Base-by-base conservation (phyloP, 2,797 vertebrate species). In the Rallus crepitans region DNA sequence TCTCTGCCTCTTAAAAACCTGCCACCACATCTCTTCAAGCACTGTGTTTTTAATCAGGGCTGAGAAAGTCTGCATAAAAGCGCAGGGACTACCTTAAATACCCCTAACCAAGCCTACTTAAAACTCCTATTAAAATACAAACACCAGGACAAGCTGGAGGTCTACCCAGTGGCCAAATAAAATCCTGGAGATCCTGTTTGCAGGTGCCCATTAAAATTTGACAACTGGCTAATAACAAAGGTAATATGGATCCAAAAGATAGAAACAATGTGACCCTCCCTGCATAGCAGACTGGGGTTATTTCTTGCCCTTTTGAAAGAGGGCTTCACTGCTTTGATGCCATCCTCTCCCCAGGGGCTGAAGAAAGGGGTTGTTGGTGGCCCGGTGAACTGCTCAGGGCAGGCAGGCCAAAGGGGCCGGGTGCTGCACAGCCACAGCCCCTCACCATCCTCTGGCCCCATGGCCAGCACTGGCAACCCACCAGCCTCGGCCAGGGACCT, bases 141-240 rank as follows among this genome's bases (percentile, higher is more conserved):
- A 24, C 70, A 13, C 71, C 60, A 66, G 75, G 16, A 91, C 79
- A 61, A 94, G 84, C 88, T 76, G 25, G 91, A 96, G 88, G 95
- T 95, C 89, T 97, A 95, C 97, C 95, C 95, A 61, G 92, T 87
- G 90, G 93, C 97, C 97, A 95, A 95, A 97, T 96, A 94, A 95
- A 96, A 64, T 92, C 94, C 96, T 96, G 80, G 75, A 91, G 93
- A 94, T 82, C 82, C 87, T 79, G 93, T 95, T 97, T 96, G 96
- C 96, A 93, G 97, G 96, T 55, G 3, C 96, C 95, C 95, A 82
- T 97, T 98, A 97, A 97, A 95, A 95, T 90, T 86, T 97, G 88
- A 97, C 96, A 95, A 94, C 77, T 53, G 84, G 78, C 89, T 89
- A 92, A 93, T 57, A 87, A 87, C 70, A 30, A 93, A 94, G 86